Base-by-base conservation (phyloP, 1,140 invertebrate species). In the Wasmannia auropunctata region DNA sequence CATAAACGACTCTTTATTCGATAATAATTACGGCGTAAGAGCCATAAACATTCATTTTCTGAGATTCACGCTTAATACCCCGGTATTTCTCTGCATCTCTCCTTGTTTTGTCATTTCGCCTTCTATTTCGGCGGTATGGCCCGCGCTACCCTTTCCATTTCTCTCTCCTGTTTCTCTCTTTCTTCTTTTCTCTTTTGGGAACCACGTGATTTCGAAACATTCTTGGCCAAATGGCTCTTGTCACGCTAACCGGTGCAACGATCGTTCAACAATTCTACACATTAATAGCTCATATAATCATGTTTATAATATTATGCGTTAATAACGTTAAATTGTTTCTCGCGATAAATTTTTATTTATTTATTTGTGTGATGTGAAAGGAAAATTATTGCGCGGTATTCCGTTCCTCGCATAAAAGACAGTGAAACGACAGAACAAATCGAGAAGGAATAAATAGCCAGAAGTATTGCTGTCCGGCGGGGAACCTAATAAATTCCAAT, bases 1-100 rank as follows among this genome's bases (percentile, higher is more conserved):
- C 76, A 81, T 93, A 93, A 93, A 93, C 87, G 89, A 91, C 87
- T 92, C 93, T 94, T 95, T 91, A 95, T 95, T 94, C 84, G 92
- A 94, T 94, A 95, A 94, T 95, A 94, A 95, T 94, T 93, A 89
- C 90, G 72, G 84, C 84, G 72, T 87, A 91, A 91, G 91, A 60
- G 51, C 83, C 86, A 91, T 92, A 92, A 92, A 92, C 85, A 91
- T 87, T 92, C 86, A 90, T 92, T 90, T 90, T 92, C 89, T 54
- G 31, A 88, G 79, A 56, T 69, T 85, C 75, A 51, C 60, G 51
- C 56, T 83, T 93, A 92, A 93, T 93, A 87, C 76, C 87, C 74
- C 81, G 77, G n/a, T 87, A 89, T 87, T 91, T 91, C 69, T 51
- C 65, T 46, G 81, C 86, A 86, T 90, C 65, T 49, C 40, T 86